Base-by-base conservation (phyloP, 1,140 invertebrate genomes). In the Calliopsis andreniformis region DNA sequence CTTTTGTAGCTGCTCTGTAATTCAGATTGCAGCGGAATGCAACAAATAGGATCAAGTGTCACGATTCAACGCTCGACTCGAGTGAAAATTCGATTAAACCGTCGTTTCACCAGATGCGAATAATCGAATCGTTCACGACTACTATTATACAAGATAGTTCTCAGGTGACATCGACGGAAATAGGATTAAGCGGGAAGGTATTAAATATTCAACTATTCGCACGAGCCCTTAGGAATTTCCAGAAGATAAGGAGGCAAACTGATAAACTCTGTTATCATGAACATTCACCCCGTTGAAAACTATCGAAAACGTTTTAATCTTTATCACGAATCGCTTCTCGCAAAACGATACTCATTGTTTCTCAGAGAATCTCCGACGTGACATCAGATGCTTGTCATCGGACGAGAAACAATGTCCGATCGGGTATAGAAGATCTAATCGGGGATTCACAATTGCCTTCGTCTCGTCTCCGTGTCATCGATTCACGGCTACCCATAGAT, bases 401-500 rank as follows among this genome's bases (percentile, higher is more conserved):
- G 6, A 1, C 43, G 14, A 6, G 55, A 45, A 76, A 68, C 72
- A 76, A 76, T 69, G 64, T 76, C 35, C 64, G 64, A 76, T 76
- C 42, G 53, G 2, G 42, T 68, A 51, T 45, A 10, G 32, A 76
- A 76, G 64, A 69, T 68, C 30, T 76, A 76, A 76, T 76, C 72
- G 42, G 23, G 53, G 16, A 30, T 30, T 51, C 64, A 58, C 51
- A 68, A 76, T 76, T 32, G 64, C 53, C 72, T 76, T 68, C 30
- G 51, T 28, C 63, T 68, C 47, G 62, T 66, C 83, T 47, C 78
- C 69, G 77, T 76, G 77, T 66, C 67, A 69, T 78, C 78, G 71
- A 80, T 81, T 73, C 66, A 25, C 56, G 68, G 53, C 56, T 75
- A 71, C 3, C 82, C 88, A 81, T 88, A 86, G 53, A 89, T 88